Percentiles rank a stretch among this genome's conserved stretches.
Evolutionary conservation across 2,888 invertebrate genomes (phyloP).

Genomic region (Allygus modestus): DNA sequence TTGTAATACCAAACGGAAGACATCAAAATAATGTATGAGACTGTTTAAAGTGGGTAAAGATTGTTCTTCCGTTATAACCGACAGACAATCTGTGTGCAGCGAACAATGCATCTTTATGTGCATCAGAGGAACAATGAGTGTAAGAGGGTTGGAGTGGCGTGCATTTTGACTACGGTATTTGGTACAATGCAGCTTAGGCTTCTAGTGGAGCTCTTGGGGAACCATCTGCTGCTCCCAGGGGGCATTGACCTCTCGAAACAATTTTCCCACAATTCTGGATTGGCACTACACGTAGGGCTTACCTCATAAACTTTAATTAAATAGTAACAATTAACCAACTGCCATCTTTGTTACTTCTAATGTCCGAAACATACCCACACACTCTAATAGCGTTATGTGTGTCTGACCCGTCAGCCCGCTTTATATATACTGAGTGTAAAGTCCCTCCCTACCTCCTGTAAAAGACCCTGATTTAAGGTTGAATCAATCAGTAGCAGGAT

Average conservation of each 20-base stretch:
- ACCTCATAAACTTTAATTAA: too few species aligned
- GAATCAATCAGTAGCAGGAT: too few species aligned
- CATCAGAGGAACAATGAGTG: slow-evolving; percentile 15
- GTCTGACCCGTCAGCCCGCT: too few species aligned
- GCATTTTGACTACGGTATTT: slow-evolving; percentile 41
- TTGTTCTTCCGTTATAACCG: slow-evolving; percentile 13
- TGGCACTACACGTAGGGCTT: too few species aligned
- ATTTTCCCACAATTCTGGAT: background rate
- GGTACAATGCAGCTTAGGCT: slow-evolving; percentile 23
- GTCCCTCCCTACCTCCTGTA: too few species aligned
- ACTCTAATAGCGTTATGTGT: too few species aligned
- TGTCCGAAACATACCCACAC: too few species aligned
- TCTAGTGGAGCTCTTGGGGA: slow-evolving; percentile 19
- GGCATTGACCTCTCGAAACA: slow-evolving; percentile 26
- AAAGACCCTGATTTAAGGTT: too few species aligned
- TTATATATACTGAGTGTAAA: too few species aligned
- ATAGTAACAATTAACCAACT: too few species aligned
- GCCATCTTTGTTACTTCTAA: too few species aligned
- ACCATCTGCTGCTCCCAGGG: slow-evolving; percentile 23
- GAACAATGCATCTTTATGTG: slow-evolving; percentile 35
- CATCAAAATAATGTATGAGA: background rate
- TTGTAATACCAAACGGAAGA: too few species aligned
- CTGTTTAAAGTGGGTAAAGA: background rate
- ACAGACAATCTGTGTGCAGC: slow-evolving; percentile 35
- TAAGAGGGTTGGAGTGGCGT: slow-evolving; percentile 10